phyloP scores from a whole-genome alignment of 92 coral and sea anemone genomes.

The Bergia puertoricense region DNA sequence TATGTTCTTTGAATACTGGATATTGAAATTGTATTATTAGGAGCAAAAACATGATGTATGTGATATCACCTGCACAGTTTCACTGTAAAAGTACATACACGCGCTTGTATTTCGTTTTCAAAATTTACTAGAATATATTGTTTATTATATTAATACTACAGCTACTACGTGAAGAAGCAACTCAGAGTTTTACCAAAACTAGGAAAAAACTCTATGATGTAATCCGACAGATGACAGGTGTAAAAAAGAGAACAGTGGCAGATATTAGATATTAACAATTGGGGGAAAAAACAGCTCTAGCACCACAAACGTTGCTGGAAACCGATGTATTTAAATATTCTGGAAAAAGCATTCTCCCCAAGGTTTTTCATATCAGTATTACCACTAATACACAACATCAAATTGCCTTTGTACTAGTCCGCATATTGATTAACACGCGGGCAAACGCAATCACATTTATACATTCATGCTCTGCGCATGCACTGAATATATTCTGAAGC shows the following conservation, averaged over 20 bases:
- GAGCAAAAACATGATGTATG: background rate
- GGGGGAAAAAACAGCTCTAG: background rate
- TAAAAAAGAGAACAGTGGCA: background rate
- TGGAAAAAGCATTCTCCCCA: background rate
- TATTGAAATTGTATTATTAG: background rate
- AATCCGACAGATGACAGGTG: slow-evolving; percentile 10
- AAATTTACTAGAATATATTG: background rate
- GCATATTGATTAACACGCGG: background rate
- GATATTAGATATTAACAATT: background rate
- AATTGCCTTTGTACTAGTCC: background rate
- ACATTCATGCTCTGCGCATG: background rate
- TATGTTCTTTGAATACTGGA: background rate
- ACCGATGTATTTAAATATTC: background rate
- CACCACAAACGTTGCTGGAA: background rate
- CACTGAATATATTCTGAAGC: background rate
- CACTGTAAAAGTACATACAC: background rate
- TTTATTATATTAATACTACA: background rate
- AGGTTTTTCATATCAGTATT: background rate
- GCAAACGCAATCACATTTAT: background rate
- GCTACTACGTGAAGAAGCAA: background rate
- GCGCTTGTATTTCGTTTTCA: background rate
- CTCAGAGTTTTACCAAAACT: background rate
- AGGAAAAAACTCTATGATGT: background rate
- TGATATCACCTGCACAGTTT: background rate
- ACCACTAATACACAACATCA: background rate